A percentile compares a stretch with the other conserved stretches of the same genome.
These are phyloP conservation scores for Lumbricus terrestris DNA, from an alignment of 2,888 invertebrate genomes.

Conservation along the genomic window DNA sequence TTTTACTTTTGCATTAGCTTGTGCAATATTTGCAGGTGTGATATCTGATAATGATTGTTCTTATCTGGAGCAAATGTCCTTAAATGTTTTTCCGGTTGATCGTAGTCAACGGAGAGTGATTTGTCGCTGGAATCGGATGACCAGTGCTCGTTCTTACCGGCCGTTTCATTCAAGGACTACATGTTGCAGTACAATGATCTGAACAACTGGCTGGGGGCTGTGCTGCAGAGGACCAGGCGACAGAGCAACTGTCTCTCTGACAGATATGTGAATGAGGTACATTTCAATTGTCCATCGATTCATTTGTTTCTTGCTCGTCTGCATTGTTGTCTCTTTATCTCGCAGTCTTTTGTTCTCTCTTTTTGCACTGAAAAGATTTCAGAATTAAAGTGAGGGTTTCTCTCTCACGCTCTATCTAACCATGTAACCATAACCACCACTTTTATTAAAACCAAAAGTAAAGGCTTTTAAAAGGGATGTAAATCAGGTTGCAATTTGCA, in stretches of 20 bases:
- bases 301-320: no score
- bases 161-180: slow-evolving; percentile 76
- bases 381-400: no score
- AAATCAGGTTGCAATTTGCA: no score
- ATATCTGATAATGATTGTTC: no score
- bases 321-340: not conserved
- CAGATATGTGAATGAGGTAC: slow-evolving; percentile 57
- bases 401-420: no score
- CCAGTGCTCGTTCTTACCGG: slow-evolving; percentile 64
- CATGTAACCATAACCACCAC: no score
- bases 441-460: no score
- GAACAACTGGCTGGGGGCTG: slow-evolving; percentile 76
- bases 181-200: slow-evolving; percentile 77
- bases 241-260: slow-evolving; percentile 50
- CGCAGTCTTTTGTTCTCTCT: no score
- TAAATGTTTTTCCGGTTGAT: not conserved
- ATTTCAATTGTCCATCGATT: not conserved
- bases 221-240: slow-evolving; percentile 64
- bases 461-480: no score
- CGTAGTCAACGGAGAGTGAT: slow-evolving; percentile 62
- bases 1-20: no score
- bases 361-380: no score
- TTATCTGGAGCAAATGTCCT: not conserved
- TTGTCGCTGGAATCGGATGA: slow-evolving; percentile 66
- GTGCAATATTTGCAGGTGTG: no score